phyloP scores from a whole-genome alignment of 2,797 vertebrate species.

The Argyrosomus regius region DNA sequence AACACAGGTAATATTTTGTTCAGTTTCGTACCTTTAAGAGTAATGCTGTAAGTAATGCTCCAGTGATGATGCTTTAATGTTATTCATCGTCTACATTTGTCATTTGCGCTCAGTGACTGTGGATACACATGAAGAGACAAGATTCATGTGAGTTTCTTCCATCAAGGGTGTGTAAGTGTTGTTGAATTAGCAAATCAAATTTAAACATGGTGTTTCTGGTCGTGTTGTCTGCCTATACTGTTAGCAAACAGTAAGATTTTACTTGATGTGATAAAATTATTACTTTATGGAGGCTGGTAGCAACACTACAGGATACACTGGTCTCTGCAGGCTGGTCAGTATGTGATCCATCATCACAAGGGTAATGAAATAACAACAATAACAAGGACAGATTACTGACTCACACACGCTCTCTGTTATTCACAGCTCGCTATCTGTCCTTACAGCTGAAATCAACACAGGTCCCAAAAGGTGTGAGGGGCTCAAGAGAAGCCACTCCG shows the following conservation, averaged over 20 bases:
- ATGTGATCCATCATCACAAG: slow-evolving; percentile 61
- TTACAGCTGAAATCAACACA: slow-evolving; percentile 50
- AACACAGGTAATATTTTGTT: too few relatives aligned
- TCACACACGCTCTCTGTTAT: slow-evolving; percentile 8
- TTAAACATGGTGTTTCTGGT: background rate
- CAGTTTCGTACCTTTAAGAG: too few relatives aligned
- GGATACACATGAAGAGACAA: background rate
- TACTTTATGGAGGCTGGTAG: slow-evolving; percentile 7
- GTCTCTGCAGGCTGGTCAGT: slow-evolving; percentile 34
- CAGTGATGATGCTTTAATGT: background rate
- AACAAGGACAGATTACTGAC: slow-evolving; percentile 34
- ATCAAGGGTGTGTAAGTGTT: background rate
- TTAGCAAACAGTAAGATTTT: slow-evolving; percentile 34
- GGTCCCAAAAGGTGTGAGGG: slow-evolving; percentile 29
- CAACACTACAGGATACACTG: slow-evolving; percentile 20
- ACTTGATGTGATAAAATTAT: background rate
- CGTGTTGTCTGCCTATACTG: background rate
- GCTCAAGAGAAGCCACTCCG: slow-evolving; percentile 15
- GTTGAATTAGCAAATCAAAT: background rate
- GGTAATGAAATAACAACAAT: slow-evolving; percentile 65
- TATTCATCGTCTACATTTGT: background rate
- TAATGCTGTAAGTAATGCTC: too few relatives aligned
- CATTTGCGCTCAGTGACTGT: background rate
- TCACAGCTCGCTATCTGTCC: slow-evolving; percentile 24
- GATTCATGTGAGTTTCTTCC: background rate